These are phyloP conservation scores for Ceyx melanurus DNA, from an alignment of 2,113 vertebrate genomes.

Conservation along the genomic window DNA sequence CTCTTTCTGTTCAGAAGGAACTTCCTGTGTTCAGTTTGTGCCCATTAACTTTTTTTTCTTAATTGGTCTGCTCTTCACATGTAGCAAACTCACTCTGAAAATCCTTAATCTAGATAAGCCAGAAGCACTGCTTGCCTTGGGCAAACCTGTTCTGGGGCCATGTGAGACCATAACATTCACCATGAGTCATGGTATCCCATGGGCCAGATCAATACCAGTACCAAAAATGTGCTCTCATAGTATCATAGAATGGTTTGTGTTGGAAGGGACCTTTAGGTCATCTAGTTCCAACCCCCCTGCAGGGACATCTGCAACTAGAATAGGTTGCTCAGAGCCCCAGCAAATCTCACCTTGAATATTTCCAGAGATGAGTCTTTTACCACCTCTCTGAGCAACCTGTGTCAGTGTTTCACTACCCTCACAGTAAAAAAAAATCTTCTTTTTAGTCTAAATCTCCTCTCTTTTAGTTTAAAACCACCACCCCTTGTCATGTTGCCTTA, in stretches of 20 bases:
- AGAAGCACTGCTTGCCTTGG: neutral
- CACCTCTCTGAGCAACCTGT: neutral
- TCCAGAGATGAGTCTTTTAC: neutral
- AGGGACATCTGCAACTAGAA: neutral
- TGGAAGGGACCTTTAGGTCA: neutral
- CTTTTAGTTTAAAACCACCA: neutral
- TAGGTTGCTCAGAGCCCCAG: neutral
- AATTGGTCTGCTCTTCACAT: neutral
- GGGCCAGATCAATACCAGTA: neutral
- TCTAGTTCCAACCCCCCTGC: neutral
- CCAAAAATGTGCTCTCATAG: neutral
- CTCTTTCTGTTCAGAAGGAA: too few species aligned
- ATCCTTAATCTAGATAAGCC: neutral
- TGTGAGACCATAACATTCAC: fast-evolving
- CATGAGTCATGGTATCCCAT: neutral
- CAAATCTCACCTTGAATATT: neutral
- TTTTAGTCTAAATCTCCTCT: neutral
- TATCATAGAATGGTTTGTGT: neutral
- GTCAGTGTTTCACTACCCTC: neutral
- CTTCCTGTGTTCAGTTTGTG: too few species aligned
- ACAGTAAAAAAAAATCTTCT: neutral
- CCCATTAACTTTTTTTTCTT: neutral
- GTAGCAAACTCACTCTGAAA: neutral
- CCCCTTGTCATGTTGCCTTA: neutral
- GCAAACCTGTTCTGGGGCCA: neutral